Conservation (phyloP, 35 echinoderm and acorn worm species). For the Patiria miniata region DNA sequence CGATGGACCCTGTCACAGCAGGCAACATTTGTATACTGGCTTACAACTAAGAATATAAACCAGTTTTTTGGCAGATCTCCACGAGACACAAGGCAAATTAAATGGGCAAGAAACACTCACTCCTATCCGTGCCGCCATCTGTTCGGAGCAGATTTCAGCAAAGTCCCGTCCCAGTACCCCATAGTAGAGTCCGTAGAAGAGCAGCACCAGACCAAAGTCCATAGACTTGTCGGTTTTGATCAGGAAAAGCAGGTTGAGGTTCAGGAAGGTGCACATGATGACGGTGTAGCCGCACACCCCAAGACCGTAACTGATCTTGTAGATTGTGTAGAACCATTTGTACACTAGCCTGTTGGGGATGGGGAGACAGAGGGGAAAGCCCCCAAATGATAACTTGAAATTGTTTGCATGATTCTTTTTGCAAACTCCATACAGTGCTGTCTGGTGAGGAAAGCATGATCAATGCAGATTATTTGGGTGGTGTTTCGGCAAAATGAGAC, state of each 20-base stretch:
- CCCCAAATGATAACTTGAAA: too few species aligned
- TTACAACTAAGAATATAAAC: too few species aligned
- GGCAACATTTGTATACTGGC: too few species aligned
- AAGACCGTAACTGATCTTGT: constrained; percentile 92
- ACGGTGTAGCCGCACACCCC: constrained; percentile 84
- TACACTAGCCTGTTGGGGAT: constrained; percentile 88
- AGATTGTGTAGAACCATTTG: constrained; percentile 90
- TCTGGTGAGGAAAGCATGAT: too few species aligned
- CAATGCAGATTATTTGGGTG: too few species aligned
- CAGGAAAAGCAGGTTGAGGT: constrained; percentile 83
- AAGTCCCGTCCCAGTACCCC: constrained; percentile 98
- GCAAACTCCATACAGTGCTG: too few species aligned
- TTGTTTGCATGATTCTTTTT: too few species aligned
- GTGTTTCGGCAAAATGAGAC: too few species aligned
- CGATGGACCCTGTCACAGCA: too few species aligned
- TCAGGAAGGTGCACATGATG: constrained; percentile 89
- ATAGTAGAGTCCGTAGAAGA: constrained; percentile 97
- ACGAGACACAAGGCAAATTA: too few species aligned
- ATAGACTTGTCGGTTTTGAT: constrained; percentile 82
- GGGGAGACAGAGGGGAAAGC: constrained; percentile 18
- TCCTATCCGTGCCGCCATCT: constrained; percentile 97
- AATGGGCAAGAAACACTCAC: constrained; percentile 59
- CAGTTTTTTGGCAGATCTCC: too few species aligned
- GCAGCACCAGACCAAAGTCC: constrained; percentile 81
- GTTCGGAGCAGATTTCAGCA: constrained; percentile 96